A percentile compares a stretch with the other conserved stretches of the same genome.
These are phyloP conservation scores for Hemibagrus guttatus DNA, from an alignment of 2,797 vertebrate genomes.

Conservation along the genomic window DNA sequence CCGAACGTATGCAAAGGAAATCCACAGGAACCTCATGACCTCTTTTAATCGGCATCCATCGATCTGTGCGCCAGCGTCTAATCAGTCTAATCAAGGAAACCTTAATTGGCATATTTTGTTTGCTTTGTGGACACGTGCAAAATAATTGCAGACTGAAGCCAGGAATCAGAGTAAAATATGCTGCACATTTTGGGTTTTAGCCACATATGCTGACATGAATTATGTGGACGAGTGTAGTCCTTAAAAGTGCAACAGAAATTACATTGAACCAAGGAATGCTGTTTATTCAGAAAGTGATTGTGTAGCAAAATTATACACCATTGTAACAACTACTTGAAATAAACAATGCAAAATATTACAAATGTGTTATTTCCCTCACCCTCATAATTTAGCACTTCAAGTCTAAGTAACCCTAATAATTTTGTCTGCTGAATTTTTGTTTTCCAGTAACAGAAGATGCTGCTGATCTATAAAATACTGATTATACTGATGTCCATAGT, in stretches of 20 bases:
- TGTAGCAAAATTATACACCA: neutral
- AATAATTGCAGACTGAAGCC: neutral
- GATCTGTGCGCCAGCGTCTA: neutral
- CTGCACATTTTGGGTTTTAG: too few relatives aligned
- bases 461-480: neutral
- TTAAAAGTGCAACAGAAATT: neutral
- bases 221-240: neutral
- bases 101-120: neutral
- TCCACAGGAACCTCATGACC: neutral
- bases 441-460: neutral
- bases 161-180: neutral
- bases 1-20: neutral
- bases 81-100: constrained; percentile 1
- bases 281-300: neutral
- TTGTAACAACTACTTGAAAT: neutral
- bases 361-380: neutral
- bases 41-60: neutral
- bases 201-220: neutral
- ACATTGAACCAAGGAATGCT: neutral
- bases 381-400: neutral
- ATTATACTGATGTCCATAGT: constrained; percentile 6
- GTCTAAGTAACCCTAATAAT: neutral
- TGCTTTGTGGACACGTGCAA: neutral
- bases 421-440: neutral
- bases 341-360: neutral